Base-by-base conservation (phyloP, 2,888 invertebrate genomes). In the Phania funesta region DNA sequence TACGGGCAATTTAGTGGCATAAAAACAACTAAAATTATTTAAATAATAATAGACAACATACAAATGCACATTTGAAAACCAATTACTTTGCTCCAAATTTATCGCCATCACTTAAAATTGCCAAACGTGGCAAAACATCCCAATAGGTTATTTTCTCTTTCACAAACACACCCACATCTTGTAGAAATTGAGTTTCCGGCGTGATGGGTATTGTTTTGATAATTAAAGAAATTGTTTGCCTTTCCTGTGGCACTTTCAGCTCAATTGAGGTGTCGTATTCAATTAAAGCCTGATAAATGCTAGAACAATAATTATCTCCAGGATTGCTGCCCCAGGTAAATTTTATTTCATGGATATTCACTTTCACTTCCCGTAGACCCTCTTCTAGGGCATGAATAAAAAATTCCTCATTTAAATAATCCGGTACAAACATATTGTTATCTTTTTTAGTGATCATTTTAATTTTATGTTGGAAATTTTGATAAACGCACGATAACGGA, bases 111-210 rank as follows among this genome's bases (percentile, higher is more conserved):
- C 88, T 85, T 5, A 91, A 85, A 50, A 91, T 86, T 62, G 91
- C 88, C 78, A 92, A 84, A n/a, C 90, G 87, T 0, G 92, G 92
- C 78, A 92, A 81, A 1, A 91, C 86, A 83, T 88, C 88, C 11
- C 74, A 85, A 50, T 85, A 92, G 85, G 91, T 91, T 73, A 89
- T 87, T 29, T 89, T 89, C 86, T 92, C 92, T 75, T 91, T 92
- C 26, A 90, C 86, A 75, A 91, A 92, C 13, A 91, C 90, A 22
- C 90, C 88, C 1, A 90, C 80, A 58, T 91, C 92, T 86, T 86
- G 92, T 67, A 91, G 87, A 38, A 89, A 89, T 24, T 85, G 84
- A 3, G 87, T 87, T 3, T 85, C 86, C 26, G 86, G 82, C 1
- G 85, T 81, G 5, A 88, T 86, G 1, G 89, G 88, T 78, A 90